Evolutionary conservation across 2,888 invertebrate species (phyloP).

Genomic region (Nysson spinosus): DNA sequence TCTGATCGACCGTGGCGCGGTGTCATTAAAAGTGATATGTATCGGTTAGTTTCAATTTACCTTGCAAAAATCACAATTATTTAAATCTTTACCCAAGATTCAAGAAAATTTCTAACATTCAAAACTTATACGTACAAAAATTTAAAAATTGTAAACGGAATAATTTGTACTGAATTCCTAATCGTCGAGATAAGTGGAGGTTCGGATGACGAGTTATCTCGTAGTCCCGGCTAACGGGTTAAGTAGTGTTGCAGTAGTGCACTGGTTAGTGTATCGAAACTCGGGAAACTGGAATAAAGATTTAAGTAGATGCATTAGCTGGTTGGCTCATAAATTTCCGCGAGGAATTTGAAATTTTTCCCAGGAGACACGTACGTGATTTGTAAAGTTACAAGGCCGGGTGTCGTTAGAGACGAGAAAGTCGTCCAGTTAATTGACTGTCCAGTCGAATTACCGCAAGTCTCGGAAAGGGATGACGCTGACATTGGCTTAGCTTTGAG

Average conservation of each 20-base stretch:
- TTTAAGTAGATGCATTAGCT: too few relatives aligned
- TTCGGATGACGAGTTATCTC: too few relatives aligned
- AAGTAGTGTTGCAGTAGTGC: too few relatives aligned
- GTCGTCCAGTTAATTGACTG: constrained; percentile 79
- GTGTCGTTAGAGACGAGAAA: constrained; percentile 79
- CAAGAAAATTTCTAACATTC: too few relatives aligned
- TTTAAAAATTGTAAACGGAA: too few relatives aligned
- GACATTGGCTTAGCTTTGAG: constrained; percentile 74
- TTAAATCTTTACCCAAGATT: too few relatives aligned
- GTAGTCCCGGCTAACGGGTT: too few relatives aligned
- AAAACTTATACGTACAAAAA: too few relatives aligned
- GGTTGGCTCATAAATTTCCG: neutral
- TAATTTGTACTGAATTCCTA: too few relatives aligned
- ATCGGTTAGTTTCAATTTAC: constrained; percentile 40
- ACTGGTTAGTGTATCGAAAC: too few relatives aligned
- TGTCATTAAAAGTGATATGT: constrained; percentile 43
- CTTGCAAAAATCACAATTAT: neutral
- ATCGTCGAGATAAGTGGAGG: too few relatives aligned
- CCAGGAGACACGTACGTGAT: constrained; percentile 72
- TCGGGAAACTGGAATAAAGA: too few relatives aligned
- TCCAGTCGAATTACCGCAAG: constrained; percentile 76
- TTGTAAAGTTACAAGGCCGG: constrained; percentile 80
- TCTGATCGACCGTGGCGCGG: constrained; percentile 55
- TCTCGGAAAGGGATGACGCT: constrained; percentile 77
- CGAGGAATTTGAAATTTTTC: neutral